Base-by-base conservation (phyloP, 2,113 vertebrate species). In the Pandion haliaetus region DNA sequence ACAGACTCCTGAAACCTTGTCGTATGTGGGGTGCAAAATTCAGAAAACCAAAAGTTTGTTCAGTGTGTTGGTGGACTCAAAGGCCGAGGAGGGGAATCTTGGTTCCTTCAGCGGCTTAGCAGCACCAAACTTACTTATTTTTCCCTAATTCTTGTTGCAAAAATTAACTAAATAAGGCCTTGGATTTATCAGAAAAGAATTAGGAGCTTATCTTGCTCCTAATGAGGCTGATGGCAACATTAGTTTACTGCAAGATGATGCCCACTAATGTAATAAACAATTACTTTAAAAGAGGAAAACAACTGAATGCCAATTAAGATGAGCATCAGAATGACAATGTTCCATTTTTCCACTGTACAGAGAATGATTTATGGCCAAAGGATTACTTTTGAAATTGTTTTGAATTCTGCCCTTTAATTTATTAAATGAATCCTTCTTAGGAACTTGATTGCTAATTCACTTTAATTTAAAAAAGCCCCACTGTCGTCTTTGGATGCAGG, bases 391-490 rank as follows among this genome's bases (percentile, higher is more conserved):
- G 82, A 88, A 88, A 94, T 97, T 38, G 85, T 94, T 95, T 96
- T 94, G 84, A 93, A 88, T 97, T 95, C 71, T 97, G 31, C 31
- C 63, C 63, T 95, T 95, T 96, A 92, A 94, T 87, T 82, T 97
- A 97, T 91, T 95, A 93, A 94, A 76, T 50, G 78, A 96, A 76
- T 95, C 67, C 38, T 94, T 93, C 93, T 97, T 88, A 94, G 84
- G 58, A 87, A 82, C 84, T 95, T 97, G 91, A 96, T 96, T 96
- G 63, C 93, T 97, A 95, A 96, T 91, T 97, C 67, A 52, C 84
- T 96, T 65, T 95, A 94, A 97, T 95, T 96, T 91, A 70, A 94
- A 96, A 95, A 96, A 96, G 74, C 78, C 63, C n/a, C 77, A 70
- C 71, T 96, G 89, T 71, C 52, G 0, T 95, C 86, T 86, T 85